phyloP scores from a whole-genome alignment of 2,888 invertebrate genomes.

The Synanthedon andrenaeformis region DNA sequence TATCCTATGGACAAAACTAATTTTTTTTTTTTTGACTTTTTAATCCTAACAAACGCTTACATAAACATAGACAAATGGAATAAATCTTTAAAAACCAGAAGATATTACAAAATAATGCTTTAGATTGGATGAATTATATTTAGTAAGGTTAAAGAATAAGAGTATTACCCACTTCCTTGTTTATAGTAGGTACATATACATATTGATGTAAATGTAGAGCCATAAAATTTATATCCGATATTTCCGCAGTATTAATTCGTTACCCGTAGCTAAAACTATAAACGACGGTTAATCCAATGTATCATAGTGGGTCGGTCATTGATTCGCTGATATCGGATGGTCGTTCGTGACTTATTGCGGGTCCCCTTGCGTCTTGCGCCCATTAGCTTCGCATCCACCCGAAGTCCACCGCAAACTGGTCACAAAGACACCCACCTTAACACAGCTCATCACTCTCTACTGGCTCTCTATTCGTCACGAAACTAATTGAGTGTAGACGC shows the following conservation, averaged over 20 bases:
- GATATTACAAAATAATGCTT: too few species aligned
- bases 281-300: conserved; percentile 60
- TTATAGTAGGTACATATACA: too few species aligned
- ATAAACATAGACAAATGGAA: too few species aligned
- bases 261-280: conserved; percentile 56
- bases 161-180: too few species aligned
- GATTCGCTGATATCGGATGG: conserved; percentile 60
- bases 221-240: conserved; percentile 50
- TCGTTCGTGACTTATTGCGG: conserved; percentile 53
- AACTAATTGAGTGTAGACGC: conserved; percentile 72
- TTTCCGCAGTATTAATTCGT: conserved; percentile 61
- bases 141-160: too few species aligned
- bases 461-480: conserved; percentile 55
- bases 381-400: conserved; percentile 35
- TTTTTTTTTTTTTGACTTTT: too few species aligned
- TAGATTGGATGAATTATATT: too few species aligned
- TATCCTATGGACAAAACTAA: too few species aligned
- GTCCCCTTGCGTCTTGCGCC: conserved; percentile 44
- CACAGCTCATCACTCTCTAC: conserved; percentile 49
- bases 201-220: conserved; percentile 3
- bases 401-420: background rate
- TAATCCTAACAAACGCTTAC: too few species aligned
- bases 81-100: too few species aligned
- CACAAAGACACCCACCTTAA: conserved; percentile 19
- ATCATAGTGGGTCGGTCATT: conserved; percentile 66